Base-by-base conservation (phyloP, 2,113 vertebrate species). In the Aspiorhynchus laticeps region DNA sequence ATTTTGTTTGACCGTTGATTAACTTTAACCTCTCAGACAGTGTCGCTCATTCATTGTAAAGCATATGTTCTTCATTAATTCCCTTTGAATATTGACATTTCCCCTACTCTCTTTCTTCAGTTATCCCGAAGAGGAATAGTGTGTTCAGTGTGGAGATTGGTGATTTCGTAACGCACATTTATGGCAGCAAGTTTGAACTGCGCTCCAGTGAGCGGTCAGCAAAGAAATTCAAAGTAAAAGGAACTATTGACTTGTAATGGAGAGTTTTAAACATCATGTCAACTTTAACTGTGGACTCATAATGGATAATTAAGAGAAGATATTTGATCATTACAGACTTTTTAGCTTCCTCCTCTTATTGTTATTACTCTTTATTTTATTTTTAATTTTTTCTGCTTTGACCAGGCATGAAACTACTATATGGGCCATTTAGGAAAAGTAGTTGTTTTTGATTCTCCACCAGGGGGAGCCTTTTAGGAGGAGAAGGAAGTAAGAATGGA, bases 211-310 rank as follows among this genome's bases (percentile, higher is more conserved):
- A 99, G 81, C 93, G 97, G 43, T 97, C 98, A 0, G 97, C 96
- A 7, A 99, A 97, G 88, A 99, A 98, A 85, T 99, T 98, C 90
- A 99, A 99, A 93, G 88, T 94, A 4, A 97, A 92, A 91, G 97
- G 98, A 85, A 96, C 91, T 17, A 96, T 98, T 43, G 98, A 99
- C 93, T 89, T 99, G 15, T 99, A 92, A 96, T 1, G 51, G 63
- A 48, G 24, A 8, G 6, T 73, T 24, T 80, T 5, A 76, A 79
- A n/a, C 10, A 24, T 75, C 4, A 3, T 48, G 31, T 51, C 26
- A 31, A 8, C 10, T 76, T 19, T 59, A 33, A 67, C 26, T 75
- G 8, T 73, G 17, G 5, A 0, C 79, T 85, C 17, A 2, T 19
- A 43, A 15, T 76, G 77, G 43, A 85, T 12, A 10, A 14, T 61